phyloP scores from a whole-genome alignment of 1,140 invertebrate species.

The Adelges cooleyi region DNA sequence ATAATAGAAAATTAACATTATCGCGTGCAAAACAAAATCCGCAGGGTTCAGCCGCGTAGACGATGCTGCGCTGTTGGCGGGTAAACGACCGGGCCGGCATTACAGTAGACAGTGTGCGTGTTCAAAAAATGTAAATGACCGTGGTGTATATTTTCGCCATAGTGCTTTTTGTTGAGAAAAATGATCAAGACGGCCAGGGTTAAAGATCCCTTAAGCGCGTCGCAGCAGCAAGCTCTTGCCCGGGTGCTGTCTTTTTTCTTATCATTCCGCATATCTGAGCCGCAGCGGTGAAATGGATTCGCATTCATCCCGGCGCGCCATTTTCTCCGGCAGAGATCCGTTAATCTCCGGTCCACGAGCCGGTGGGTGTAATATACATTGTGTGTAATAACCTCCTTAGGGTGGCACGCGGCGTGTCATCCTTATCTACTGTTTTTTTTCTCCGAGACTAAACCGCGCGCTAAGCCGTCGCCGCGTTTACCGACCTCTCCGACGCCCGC shows the following conservation, averaged over 20 bases:
- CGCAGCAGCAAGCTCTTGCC: too few species aligned
- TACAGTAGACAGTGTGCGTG: too few species aligned
- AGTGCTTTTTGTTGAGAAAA: not conserved
- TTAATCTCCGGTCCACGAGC: constrained; percentile 11
- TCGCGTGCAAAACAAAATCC: too few species aligned
- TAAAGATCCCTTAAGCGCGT: constrained; percentile 25
- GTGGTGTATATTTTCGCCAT: too few species aligned
- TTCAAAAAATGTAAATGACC: too few species aligned
- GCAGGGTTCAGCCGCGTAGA: too few species aligned
- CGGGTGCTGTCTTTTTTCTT: not conserved
- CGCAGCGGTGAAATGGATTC: constrained; percentile 24
- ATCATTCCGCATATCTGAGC: constrained; percentile 18
- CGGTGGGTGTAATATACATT: not conserved
- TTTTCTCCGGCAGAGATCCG: constrained; percentile 6
- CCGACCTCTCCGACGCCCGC: not conserved
- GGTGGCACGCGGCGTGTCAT: not conserved
- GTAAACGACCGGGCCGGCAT: too few species aligned
- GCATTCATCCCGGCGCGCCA: not conserved
- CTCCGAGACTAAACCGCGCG: not conserved
- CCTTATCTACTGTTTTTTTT: constrained; percentile 22
- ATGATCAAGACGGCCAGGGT: not conserved
- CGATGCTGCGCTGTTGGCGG: too few species aligned
- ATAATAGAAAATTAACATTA: too few species aligned
- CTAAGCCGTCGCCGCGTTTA: not conserved
- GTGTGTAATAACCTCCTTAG: not conserved